Conservation (phyloP, 2,888 invertebrate species). For the Orthonychiurus folsomi region DNA sequence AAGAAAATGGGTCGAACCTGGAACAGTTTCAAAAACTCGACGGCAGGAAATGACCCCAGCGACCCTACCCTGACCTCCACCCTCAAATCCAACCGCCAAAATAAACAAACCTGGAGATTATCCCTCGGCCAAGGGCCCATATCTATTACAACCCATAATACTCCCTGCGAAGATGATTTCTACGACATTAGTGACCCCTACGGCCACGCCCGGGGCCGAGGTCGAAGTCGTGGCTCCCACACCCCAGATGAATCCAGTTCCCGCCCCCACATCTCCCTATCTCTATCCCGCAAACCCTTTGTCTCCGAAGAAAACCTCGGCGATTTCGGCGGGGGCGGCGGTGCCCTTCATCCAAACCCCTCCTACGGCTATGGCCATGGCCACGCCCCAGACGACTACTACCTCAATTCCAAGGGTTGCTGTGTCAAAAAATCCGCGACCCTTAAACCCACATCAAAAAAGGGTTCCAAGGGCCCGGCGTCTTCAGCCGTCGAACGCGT, state of each 20-base stretch:
- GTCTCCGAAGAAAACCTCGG: slow-evolving; percentile 29
- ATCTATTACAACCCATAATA: background rate
- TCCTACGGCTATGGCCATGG: slow-evolving; percentile 1
- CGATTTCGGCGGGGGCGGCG: slow-evolving; percentile 8
- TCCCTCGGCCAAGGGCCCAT: background rate
- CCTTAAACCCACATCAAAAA: slow-evolving; percentile 27
- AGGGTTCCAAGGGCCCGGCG: slow-evolving; percentile 6
- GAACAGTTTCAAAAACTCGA: slow-evolving; percentile 38
- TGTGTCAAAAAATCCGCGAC: slow-evolving; percentile 38
- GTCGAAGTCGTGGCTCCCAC: background rate
- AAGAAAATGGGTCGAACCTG: slow-evolving; percentile 40
- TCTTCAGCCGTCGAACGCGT: slow-evolving; percentile 31
- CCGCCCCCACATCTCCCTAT: background rate
- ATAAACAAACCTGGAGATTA: background rate
- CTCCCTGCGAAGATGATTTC: slow-evolving; percentile 6
- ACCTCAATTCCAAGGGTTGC: slow-evolving; percentile 27
- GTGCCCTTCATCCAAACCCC: too few species aligned
- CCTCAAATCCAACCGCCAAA: slow-evolving; percentile 5
- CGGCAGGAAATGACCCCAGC: slow-evolving; percentile 16
- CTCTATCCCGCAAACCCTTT: slow-evolving; percentile 27
- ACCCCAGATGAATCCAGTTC: background rate
- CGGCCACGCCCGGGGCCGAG: too few species aligned
- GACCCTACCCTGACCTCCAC: slow-evolving; percentile 7
- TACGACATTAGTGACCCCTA: background rate
- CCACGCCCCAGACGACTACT: slow-evolving; percentile 23